Percentiles rank a stretch among this genome's conserved stretches.
These are phyloP conservation scores for Carassius auratus DNA, from an alignment of 2,113 vertebrate genomes.

Conservation along the genomic window DNA sequence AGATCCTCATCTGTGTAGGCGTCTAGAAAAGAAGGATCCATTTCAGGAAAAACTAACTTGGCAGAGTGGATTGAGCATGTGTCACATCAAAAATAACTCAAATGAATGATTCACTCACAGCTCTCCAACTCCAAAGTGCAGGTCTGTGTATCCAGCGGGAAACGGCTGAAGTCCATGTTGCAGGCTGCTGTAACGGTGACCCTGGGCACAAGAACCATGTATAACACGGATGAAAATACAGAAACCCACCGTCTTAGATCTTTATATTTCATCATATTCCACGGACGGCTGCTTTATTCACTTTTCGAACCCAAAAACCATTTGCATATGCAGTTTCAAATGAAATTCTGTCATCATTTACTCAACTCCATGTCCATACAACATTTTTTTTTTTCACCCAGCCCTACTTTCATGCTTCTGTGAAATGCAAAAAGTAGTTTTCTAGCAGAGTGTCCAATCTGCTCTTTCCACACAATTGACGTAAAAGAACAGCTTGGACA, in stretches of 20 bases:
- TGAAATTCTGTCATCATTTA: background rate
- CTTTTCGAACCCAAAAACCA: background rate
- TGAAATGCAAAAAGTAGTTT: background rate
- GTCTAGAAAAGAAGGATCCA: conserved; percentile 73
- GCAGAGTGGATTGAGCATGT: conserved; percentile 1
- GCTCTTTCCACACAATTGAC: too few relatives aligned
- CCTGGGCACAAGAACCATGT: conserved; percentile 69
- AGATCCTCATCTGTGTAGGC: conserved; percentile 97
- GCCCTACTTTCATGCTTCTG: too few relatives aligned
- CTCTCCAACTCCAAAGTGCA: conserved; percentile 96
- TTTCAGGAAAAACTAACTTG: background rate
- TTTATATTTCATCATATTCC: conserved; percentile 19
- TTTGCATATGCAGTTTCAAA: background rate
- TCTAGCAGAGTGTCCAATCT: background rate
- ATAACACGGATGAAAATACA: conserved; percentile 48
- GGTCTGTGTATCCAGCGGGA: conserved; percentile 93
- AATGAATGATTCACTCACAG: conserved; percentile 78
- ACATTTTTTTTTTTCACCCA: too few relatives aligned
- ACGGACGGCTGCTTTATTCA: background rate
- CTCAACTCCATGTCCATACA: background rate
- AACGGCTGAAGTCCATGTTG: conserved; percentile 98
- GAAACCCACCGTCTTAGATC: background rate
- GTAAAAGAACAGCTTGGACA: background rate
- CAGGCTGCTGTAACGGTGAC: conserved; percentile 96
- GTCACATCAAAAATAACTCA: conserved; percentile 9